Evolutionary conservation across 2,888 invertebrate species (phyloP).

Genomic region (Epinotia nisella): DNA sequence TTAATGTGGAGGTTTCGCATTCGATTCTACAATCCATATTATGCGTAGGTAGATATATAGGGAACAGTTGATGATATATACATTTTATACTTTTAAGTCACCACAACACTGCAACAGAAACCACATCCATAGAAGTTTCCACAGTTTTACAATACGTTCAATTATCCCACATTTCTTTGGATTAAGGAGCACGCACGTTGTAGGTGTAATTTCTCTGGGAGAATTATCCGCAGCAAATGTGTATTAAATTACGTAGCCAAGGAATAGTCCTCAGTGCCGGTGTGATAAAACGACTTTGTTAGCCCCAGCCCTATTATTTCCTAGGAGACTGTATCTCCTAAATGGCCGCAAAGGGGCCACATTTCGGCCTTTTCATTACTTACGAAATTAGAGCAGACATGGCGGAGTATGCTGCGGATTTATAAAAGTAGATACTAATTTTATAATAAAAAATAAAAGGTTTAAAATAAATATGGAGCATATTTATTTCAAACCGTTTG

Average conservation of each 20-base stretch:
- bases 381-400: constrained; percentile 15
- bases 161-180: neutral
- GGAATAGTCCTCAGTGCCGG: neutral
- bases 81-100: too few relatives aligned
- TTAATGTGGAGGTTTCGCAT: too few relatives aligned
- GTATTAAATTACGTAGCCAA: constrained; percentile 33
- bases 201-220: constrained; percentile 21
- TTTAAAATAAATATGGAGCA: too few relatives aligned
- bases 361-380: constrained; percentile 26
- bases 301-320: constrained; percentile 12
- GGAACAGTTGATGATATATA: too few relatives aligned
- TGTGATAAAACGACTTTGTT: constrained; percentile 8
- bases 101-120: too few relatives aligned
- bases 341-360: constrained; percentile 17
- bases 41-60: too few relatives aligned
- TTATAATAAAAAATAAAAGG: too few relatives aligned
- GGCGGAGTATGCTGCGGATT: constrained; percentile 2
- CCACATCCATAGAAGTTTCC: neutral
- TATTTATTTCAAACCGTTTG: too few relatives aligned
- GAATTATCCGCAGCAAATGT: constrained; percentile 33
- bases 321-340: constrained; percentile 10
- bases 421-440: neutral
- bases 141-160: neutral
- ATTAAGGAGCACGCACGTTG: constrained; percentile 14
- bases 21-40: too few relatives aligned